Base-by-base conservation (phyloP, 1,140 invertebrate genomes). In the Lepidotrigona ventralis region DNA sequence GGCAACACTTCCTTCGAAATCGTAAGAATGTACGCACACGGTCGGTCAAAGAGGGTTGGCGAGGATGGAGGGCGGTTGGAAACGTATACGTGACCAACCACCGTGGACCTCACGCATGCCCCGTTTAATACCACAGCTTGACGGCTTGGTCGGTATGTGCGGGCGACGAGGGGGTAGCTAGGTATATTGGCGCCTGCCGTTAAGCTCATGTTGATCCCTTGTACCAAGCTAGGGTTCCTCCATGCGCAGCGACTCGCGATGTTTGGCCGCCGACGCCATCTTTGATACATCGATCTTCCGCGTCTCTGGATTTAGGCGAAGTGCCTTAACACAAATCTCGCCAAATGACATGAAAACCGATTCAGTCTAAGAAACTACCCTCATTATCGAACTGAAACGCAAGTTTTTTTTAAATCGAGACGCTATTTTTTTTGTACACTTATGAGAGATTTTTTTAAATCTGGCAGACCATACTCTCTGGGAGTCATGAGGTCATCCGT, bases 121-220 rank as follows among this genome's bases (percentile, higher is more conserved):
- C 81, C 86, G 86, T 91, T 90, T 91, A 91, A 91, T 91, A 90
- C 87, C 87, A 85, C 88, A 91, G 90, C 89, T 91, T 90, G 89
- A 90, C 86, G 87, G 89, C 73, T 85, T 83, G 86, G 89, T 79
- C 70, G 85, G 85, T 85, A 86, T 87, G 86, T 66, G 75, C 77
- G 83, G 81, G 76, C 6, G 79, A 54, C 1, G n/a, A 74, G 76
- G 70, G 81, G 66, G 71, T 83, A 83, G 85, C 85, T 86, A 90
- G 89, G 85, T 92, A 92, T 92, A 92, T 91, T 92, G 91, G 91
- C 90, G 90, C 89, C 89, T 89, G 90, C 88, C 89, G 88, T 89
- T 92, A 92, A 92, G 90, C 91, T 89, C 86, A 84, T 84, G 91
- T 86, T 91, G 90, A 92, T 91, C 91, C 90, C 90, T 91, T 86